phyloP scores from a whole-genome alignment of 2,888 invertebrate species.

The Anorthoa munda region DNA sequence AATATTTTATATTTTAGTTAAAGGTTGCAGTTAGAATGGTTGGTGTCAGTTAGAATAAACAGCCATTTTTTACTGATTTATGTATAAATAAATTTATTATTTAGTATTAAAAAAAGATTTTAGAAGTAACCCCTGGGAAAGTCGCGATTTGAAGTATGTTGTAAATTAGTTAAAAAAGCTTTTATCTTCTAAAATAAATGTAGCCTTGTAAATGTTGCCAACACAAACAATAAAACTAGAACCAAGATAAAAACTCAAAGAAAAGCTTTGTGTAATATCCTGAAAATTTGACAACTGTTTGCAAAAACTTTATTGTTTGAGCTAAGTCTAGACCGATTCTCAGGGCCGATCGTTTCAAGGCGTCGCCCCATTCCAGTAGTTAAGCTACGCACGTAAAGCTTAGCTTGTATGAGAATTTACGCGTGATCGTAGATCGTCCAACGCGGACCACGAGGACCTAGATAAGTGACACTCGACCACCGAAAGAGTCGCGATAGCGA shows the following conservation, averaged over 20 bases:
- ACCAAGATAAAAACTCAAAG: background rate
- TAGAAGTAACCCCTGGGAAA: background rate
- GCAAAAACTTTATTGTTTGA: conserved; percentile 18
- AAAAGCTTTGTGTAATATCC: conserved; percentile 11
- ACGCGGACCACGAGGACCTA: no score
- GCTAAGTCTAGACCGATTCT: conserved; percentile 2
- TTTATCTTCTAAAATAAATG: background rate
- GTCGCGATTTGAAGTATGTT: background rate
- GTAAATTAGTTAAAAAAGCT: background rate
- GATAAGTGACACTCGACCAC: no score
- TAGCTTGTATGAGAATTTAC: background rate
- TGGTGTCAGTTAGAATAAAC: no score
- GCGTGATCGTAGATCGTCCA: background rate
- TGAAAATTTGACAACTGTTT: background rate
- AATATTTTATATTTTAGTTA: no score
- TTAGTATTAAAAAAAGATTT: no score
- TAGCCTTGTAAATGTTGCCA: background rate
- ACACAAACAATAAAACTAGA: background rate
- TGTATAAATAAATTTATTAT: no score
- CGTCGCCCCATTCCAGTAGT: background rate
- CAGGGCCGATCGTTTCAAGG: background rate
- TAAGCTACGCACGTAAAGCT: background rate
- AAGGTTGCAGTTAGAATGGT: no score
- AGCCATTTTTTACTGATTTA: no score
- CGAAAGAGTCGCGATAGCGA: no score